phyloP scores from a whole-genome alignment of 1,140 invertebrate genomes.

The Planococcus citri region DNA sequence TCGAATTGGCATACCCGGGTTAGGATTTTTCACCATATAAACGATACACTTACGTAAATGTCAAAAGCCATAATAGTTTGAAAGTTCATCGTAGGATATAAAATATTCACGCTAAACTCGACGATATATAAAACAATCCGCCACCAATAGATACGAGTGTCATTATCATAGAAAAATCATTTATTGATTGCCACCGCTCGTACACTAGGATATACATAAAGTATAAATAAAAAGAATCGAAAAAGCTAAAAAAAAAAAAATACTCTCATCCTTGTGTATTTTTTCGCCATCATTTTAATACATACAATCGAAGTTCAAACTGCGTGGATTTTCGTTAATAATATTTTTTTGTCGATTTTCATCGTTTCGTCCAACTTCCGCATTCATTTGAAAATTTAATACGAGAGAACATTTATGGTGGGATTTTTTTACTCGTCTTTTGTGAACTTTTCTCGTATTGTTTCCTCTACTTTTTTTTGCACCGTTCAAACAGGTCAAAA shows the following conservation, averaged over 20 bases:
- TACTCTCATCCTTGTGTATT: not conserved
- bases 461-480: not conserved
- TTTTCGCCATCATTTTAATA: not conserved
- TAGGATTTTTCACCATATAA: too few species aligned
- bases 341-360: not conserved
- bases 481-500: not conserved
- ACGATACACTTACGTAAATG: too few species aligned
- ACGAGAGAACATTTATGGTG: not conserved
- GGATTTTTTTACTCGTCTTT: not conserved
- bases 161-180: not conserved
- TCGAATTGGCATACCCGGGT: too few species aligned
- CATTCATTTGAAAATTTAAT: not conserved
- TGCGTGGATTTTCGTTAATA: not conserved
- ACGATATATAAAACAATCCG: not conserved
- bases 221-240: not conserved
- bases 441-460: constrained; percentile 4
- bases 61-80: too few species aligned
- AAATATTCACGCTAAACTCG: not conserved
- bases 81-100: too few species aligned
- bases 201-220: not conserved
- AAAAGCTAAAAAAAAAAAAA: not conserved
- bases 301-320: not conserved
- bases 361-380: not conserved
- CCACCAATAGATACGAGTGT: not conserved
- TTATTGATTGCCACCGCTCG: not conserved